Conservation (phyloP, 30 jellyfish, hydroid and myxozoan genomes). For the Aurelia sp. region DNA sequence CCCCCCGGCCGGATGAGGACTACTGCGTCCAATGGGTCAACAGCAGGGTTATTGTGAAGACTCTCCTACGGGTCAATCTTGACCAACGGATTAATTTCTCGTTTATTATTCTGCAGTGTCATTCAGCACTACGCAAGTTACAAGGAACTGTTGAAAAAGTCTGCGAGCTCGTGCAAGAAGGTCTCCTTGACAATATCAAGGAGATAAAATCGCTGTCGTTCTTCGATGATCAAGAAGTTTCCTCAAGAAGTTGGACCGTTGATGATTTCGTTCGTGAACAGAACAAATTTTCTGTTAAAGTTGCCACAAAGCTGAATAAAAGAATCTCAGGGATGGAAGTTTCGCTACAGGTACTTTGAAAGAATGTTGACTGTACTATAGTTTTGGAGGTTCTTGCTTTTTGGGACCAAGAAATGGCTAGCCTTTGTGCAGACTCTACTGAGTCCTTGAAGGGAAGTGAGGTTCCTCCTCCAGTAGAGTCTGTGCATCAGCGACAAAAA, state of each 20-base stretch:
- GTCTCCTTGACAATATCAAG: slow-evolving; percentile 49
- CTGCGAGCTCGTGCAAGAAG: slow-evolving; percentile 45
- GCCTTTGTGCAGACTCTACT: too few relatives aligned
- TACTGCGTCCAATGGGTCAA: too few relatives aligned
- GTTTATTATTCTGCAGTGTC: slow-evolving; percentile 22
- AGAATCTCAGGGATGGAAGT: slow-evolving; percentile 58
- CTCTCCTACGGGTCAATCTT: too few relatives aligned
- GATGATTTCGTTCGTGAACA: slow-evolving; percentile 69
- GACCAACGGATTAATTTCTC: too few relatives aligned
- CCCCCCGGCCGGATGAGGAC: too few relatives aligned
- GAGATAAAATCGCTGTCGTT: slow-evolving; percentile 48
- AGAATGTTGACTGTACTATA: too few relatives aligned
- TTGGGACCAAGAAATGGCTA: too few relatives aligned
- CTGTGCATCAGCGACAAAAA: too few relatives aligned
- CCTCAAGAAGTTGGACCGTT: slow-evolving; percentile 30
- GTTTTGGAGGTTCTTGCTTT: too few relatives aligned
- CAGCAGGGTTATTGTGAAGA: too few relatives aligned
- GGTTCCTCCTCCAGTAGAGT: too few relatives aligned
- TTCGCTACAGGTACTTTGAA: slow-evolving; percentile 63
- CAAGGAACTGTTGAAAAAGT: slow-evolving; percentile 60
- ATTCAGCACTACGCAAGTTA: slow-evolving; percentile 56
- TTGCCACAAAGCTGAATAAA: slow-evolving; percentile 19
- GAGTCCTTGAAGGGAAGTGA: too few relatives aligned
- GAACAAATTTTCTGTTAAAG: not conserved
- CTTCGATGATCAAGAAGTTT: slow-evolving; percentile 21